Evolutionary conservation across 2,797 vertebrate genomes (phyloP).

Genomic region (Coilia nasus): DNA sequence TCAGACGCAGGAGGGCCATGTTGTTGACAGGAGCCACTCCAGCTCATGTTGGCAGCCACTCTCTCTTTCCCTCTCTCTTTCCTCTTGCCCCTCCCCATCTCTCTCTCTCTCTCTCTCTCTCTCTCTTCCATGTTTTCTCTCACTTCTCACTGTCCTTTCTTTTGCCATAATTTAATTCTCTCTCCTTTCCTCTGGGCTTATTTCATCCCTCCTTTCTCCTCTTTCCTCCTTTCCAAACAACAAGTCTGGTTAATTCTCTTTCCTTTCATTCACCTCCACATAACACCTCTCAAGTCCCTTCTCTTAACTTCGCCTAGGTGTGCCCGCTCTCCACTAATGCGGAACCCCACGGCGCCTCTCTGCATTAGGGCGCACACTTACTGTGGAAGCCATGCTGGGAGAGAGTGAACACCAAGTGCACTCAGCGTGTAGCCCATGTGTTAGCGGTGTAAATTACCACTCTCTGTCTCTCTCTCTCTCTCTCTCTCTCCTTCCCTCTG

Average conservation of each 20-base stretch:
- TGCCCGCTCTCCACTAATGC: background rate
- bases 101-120: slow-evolving; percentile 29
- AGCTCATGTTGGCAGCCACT: background rate
- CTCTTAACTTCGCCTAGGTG: background rate
- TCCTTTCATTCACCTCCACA: background rate
- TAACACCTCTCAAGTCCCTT: background rate
- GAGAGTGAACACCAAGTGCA: background rate
- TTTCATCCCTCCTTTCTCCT: slow-evolving; percentile 34
- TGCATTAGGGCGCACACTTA: background rate
- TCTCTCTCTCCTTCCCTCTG: too few relatives aligned
- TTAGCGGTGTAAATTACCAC: background rate
- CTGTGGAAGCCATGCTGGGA: background rate
- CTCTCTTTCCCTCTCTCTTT: too few relatives aligned
- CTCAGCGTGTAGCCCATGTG: background rate
- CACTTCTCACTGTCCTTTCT: slow-evolving; percentile 37
- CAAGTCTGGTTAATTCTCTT: background rate
- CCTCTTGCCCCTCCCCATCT: background rate
- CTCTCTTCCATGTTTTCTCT: slow-evolving; percentile 35
- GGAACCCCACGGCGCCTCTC: background rate
- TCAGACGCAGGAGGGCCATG: background rate
- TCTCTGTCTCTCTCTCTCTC: too few relatives aligned
- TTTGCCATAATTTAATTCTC: slow-evolving; percentile 2
- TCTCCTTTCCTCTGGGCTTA: slow-evolving; percentile 4
- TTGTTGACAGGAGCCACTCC: background rate
- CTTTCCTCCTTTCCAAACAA: slow-evolving; percentile 42